A percentile compares a stretch with the other conserved stretches of the same genome.
These are phyloP conservation scores for Leptinotarsa haldemani DNA, from an alignment of 2,888 invertebrate species.

Conservation along the genomic window DNA sequence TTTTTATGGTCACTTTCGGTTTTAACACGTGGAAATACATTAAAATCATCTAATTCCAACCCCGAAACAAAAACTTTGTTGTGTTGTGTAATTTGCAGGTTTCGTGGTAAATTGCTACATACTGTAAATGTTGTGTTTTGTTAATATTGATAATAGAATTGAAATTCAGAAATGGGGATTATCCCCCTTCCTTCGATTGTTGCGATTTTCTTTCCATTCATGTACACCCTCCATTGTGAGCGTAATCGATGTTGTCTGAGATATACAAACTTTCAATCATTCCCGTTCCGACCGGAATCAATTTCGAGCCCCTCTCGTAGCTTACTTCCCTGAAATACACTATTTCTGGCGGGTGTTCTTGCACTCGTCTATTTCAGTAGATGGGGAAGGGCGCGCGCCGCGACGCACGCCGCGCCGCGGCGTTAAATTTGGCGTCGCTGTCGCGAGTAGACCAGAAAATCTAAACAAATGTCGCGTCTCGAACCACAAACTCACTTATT, in stretches of 20 bases:
- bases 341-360: conserved; percentile 61
- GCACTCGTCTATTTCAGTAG: conserved; percentile 61
- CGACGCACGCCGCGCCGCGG: conserved; percentile 42
- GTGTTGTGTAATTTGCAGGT: no score
- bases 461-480: conserved; percentile 61
- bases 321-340: conserved; percentile 45
- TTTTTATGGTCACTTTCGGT: no score
- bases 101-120: no score
- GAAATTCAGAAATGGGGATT: not conserved
- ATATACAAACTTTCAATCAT: conserved; percentile 19
- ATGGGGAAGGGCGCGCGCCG: conserved; percentile 47
- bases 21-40: no score
- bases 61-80: no score
- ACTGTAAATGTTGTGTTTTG: no score
- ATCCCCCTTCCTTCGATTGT: conserved; percentile 1
- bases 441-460: conserved; percentile 61
- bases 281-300: conserved; percentile 14
- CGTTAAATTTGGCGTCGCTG: conserved; percentile 63
- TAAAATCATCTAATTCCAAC: no score
- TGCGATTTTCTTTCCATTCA: conserved; percentile 1
- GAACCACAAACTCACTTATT: conserved; percentile 58
- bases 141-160: no score
- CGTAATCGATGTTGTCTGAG: conserved; percentile 16
- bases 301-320: conserved; percentile 12
- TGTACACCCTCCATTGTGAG: conserved; percentile 12